phyloP scores from a whole-genome alignment of 2,797 vertebrate species.

The Periparus ater region DNA sequence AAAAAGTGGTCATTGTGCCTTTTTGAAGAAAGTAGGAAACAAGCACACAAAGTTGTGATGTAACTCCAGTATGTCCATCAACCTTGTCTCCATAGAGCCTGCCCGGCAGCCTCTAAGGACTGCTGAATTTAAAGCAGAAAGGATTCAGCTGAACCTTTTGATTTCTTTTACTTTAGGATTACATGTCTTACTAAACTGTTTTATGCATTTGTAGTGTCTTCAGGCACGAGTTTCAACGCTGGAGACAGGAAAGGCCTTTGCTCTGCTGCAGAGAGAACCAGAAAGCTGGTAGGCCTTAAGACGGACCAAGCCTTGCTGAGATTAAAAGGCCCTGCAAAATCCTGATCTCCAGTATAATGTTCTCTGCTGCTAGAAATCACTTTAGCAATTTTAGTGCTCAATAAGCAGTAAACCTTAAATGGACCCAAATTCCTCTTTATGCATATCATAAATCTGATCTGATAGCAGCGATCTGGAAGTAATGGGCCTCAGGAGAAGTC shows the following conservation, averaged over 20 bases:
- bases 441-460: neutral
- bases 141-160: neutral
- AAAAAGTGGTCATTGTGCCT: neutral
- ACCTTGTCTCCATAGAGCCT: neutral
- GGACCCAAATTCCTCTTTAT: constrained; percentile 16
- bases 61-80: neutral
- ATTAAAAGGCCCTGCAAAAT: neutral
- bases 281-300: neutral
- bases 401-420: constrained; percentile 9
- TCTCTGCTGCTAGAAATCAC: constrained; percentile 20
- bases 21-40: neutral
- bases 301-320: neutral
- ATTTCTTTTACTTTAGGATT: neutral
- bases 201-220: neutral
- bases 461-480: neutral
- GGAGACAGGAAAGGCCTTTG: neutral
- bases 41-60: neutral
- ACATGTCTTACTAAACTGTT: neutral
- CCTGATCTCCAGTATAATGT: neutral
- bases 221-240: neutral
- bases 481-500: neutral
- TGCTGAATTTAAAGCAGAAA: neutral
- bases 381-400: constrained; percentile 10
- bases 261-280: neutral
- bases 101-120: neutral